A percentile compares a stretch with the other conserved stretches of the same genome.
Conservation (phyloP, 92 coral and sea anemone species). For the Desmophyllum pertusum region DNA sequence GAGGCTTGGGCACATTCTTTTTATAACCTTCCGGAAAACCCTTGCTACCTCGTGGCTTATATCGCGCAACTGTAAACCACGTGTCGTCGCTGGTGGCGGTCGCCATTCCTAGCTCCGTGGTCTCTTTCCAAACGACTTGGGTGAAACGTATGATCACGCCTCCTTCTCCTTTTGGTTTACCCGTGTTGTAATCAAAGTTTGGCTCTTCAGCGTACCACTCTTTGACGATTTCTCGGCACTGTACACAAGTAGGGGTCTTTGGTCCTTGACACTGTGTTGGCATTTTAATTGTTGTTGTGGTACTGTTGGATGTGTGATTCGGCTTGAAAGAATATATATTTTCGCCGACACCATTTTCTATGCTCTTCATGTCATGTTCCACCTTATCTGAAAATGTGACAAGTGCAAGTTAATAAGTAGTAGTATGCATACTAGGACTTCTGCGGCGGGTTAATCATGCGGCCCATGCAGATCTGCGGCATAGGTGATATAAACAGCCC, state of each 20-base stretch:
- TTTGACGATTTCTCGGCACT: conserved; percentile 70
- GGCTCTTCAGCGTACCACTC: conserved; percentile 82
- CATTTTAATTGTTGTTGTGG: too few species aligned
- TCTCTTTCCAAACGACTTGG: conserved; percentile 86
- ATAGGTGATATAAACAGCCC: too few species aligned
- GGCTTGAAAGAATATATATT: conserved; percentile 78
- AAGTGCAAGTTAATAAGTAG: too few species aligned
- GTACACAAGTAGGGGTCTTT: conserved; percentile 55
- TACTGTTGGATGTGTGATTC: background rate
- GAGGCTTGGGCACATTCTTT: background rate
- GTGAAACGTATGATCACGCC: conserved; percentile 75
- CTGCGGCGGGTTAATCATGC: too few species aligned
- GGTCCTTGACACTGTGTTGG: conserved; percentile 68
- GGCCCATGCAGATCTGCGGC: too few species aligned
- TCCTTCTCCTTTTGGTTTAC: conserved; percentile 61
- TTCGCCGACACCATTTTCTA: conserved; percentile 65
- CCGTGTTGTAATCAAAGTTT: conserved; percentile 66
- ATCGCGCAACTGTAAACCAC: conserved; percentile 78
- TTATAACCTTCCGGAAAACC: conserved; percentile 20
- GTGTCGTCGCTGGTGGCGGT: conserved; percentile 55
- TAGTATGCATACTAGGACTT: too few species aligned
- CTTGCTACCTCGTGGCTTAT: conserved; percentile 70
- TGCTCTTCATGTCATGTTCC: conserved; percentile 60
- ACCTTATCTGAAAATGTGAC: conserved; percentile 14
- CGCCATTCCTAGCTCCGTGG: conserved; percentile 83